Conservation (phyloP, 2,888 invertebrate genomes). For the Daptonema setosum region DNA sequence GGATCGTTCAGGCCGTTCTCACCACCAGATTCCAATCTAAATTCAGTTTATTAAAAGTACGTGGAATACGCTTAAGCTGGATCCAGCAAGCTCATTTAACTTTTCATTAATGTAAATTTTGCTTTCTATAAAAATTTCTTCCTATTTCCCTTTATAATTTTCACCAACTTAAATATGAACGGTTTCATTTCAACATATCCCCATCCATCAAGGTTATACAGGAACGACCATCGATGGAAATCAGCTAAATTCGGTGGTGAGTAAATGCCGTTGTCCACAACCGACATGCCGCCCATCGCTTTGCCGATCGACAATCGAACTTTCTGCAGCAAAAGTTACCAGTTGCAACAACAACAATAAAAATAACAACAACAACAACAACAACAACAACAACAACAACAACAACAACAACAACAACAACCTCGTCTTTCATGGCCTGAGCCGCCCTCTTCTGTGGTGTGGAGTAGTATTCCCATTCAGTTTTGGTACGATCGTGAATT, state of each 20-base stretch:
- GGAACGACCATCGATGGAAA: conserved; percentile 8
- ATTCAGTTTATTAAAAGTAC: too few relatives aligned
- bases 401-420: not conserved
- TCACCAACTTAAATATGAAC: conserved; percentile 7
- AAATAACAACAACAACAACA: not conserved
- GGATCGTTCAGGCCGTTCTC: too few relatives aligned
- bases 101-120: too few relatives aligned
- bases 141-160: too few relatives aligned
- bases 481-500: not conserved
- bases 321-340: not conserved
- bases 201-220: conserved; percentile 7
- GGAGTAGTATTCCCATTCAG: conserved; percentile 1
- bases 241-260: conserved; percentile 8
- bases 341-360: not conserved
- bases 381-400: not conserved
- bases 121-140: too few relatives aligned
- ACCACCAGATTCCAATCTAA: too few relatives aligned
- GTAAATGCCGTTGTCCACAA: conserved; percentile 7
- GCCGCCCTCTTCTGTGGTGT: conserved; percentile 8
- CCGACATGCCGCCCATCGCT: conserved; percentile 6
- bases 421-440: conserved; percentile 6
- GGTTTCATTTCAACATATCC: conserved; percentile 8
- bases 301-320: conserved; percentile 6
- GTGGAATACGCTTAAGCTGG: too few relatives aligned
- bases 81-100: too few relatives aligned